Evolutionary conservation across 2,113 vertebrate genomes (phyloP), one percentile per base, ranked within the genome.

Genomic region (Xenotilapia longispinis): DNA sequence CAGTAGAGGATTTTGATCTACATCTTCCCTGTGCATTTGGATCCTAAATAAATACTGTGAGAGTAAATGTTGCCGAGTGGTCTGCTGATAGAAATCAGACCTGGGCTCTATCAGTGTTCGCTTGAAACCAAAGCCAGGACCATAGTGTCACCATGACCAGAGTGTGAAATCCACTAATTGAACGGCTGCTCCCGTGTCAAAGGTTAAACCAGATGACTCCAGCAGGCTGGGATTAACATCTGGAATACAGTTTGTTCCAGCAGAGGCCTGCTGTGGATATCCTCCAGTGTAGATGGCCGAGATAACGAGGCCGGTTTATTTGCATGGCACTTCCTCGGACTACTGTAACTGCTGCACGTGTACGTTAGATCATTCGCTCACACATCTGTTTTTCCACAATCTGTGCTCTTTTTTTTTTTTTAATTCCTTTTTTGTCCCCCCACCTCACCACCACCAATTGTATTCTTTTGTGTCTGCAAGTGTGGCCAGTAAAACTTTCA

Each of bases 121-220:
- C 33, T 12, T 88, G 91, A 93, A 95, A 95, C 88, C 60, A 9
- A 58, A 94, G 38, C 81, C 85, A 9, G 79, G 19, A 17, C 51
- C 23, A 19, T 23, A 53, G 83, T 82, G 54, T 92, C 87, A 49
- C 88, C 85, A 13, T 91, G 91, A 89, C 90, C 81, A 9, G 9
- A 87, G 92, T 92, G 94, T 95, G 93, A 95, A 93, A 95, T 93
- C 80, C 47, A 75, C 92, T 94, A 94, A 95, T 93, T 90, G 90
- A 96, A 91, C 49, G 75, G 87, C 86, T 88, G 91, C 92, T 88
- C 80, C 65, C 2, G 85, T 79, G 93, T 95, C 92, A 94, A 53
- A 94, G 95, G 95, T 95, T 82, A 94, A 88, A 70, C 60, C 90
- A 68, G 85, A 94, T 6, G 88, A 92, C 89, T 94, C 89, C 65